These are phyloP conservation scores for Craterocephalus amniculus DNA, from an alignment of 2,797 vertebrate genomes.

Conservation along the genomic window DNA sequence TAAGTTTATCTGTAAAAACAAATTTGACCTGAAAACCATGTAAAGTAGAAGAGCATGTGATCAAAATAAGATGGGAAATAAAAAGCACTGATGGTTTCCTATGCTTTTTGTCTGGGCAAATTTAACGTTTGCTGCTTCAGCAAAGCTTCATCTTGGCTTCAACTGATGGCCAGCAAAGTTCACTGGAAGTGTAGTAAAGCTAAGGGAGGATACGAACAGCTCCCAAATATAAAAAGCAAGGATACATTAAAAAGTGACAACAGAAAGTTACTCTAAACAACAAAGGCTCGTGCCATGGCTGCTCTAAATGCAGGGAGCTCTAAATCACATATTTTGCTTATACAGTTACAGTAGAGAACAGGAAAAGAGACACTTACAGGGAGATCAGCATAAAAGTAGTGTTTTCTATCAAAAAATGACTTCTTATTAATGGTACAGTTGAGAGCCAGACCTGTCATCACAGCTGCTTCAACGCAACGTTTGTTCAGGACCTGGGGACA, in stretches of 20 bases:
- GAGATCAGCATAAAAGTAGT: constrained; percentile 98
- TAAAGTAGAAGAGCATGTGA: constrained; percentile 36
- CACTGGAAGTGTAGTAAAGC: constrained; percentile 15
- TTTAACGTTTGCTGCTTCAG: constrained; percentile 56
- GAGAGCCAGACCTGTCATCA: constrained; percentile 94
- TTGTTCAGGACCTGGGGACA: constrained; percentile 92
- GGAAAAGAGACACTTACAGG: constrained; percentile 87
- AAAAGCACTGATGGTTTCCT: constrained; percentile 47
- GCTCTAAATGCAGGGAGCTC: no score
- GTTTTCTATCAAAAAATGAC: constrained; percentile 97
- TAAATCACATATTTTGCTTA: not conserved
- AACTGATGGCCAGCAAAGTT: constrained; percentile 46
- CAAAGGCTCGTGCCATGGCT: no score
- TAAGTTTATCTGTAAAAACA: no score
- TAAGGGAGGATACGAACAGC: constrained; percentile 25
- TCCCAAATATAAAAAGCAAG: constrained; percentile 26
- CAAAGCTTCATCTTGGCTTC: constrained; percentile 42
- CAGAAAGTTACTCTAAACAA: not conserved
- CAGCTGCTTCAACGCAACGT: constrained; percentile 95
- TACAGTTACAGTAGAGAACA: constrained; percentile 7
- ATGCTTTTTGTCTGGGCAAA: constrained; percentile 51
- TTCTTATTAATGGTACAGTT: constrained; percentile 94
- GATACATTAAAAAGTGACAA: constrained; percentile 22
- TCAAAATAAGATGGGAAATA: constrained; percentile 45
- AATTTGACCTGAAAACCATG: constrained; percentile 41